Conservation (phyloP, 2,113 vertebrate genomes). For the Rhynchomys soricoides region DNA sequence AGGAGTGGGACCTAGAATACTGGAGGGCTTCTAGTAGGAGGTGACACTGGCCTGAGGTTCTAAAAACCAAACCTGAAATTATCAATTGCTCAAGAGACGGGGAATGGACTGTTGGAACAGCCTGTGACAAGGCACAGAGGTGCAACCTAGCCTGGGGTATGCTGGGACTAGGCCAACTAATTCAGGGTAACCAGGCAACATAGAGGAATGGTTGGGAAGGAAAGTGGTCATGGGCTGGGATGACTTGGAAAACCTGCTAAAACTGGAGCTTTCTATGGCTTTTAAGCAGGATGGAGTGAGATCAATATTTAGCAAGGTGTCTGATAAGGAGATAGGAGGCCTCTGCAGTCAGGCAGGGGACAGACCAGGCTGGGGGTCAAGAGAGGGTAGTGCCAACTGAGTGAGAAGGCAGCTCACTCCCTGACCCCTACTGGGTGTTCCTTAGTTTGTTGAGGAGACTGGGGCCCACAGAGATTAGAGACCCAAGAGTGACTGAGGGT, state of each 20-base stretch:
- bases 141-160: neutral
- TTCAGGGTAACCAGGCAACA: neutral
- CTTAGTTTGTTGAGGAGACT: neutral
- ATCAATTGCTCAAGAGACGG: neutral
- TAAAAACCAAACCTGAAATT: neutral
- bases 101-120: neutral
- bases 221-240: neutral
- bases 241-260: neutral
- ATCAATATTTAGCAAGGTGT: neutral
- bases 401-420: neutral
- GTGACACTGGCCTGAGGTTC: neutral
- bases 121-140: neutral
- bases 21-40: neutral
- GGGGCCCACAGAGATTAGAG: neutral
- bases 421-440: neutral
- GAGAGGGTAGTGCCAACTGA: neutral
- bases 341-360: accelerated
- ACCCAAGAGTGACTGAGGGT: neutral
- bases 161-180: neutral
- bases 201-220: neutral
- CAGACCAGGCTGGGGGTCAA: neutral
- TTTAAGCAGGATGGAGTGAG: neutral
- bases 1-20: too few species aligned
- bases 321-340: neutral
- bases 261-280: neutral